Base-by-base conservation (phyloP, 1,140 invertebrate species). In the Pogonomyrmex barbatus region DNA sequence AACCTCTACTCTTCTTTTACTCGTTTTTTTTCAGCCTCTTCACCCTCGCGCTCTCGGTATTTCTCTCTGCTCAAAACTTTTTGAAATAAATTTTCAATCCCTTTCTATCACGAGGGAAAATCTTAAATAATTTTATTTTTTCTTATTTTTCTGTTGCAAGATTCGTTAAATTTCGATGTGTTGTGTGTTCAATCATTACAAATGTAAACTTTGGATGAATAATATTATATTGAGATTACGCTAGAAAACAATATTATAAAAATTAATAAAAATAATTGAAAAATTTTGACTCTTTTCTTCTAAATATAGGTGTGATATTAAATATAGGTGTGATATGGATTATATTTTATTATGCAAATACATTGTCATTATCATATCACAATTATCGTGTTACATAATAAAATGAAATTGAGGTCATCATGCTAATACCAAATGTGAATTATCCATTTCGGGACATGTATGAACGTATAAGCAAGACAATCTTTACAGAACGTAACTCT, bases 61-160 rank as follows among this genome's bases (percentile, higher is more conserved):
- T 83, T 83, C 67, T 60, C 56, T 36, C 56, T 79, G 56, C 70
- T 86, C 58, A 65, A 86, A 89, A 89, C 85, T 89, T 89, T 83
- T 45, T 3, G 56, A 77, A 78, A 62, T 65, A 88, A 89, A 81
- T 78, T 86, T 83, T 83, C 36, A 24, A 17, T 54, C 24, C 60
- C 24, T 52, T 60, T 36, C 47, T 30, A 36, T 50, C 14, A 36
- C 30, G 58, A 12, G 24, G n/a, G n/a, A 45, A 47, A 24, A 82
- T 58, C 4, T 60, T 36, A 50, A 83, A 83, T 83, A 47, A 73
- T 62, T 60, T 45, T 10, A 33, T n/a, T 42, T 5, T 30, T 36
- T 5, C 8, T 63, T 8, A 9, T 81, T 70, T 68, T 36, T 8
- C 56, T 1, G 52, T 24, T 24, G 2, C 36, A 33, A 1, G 30